Conservation (phyloP, 1,140 invertebrate genomes). For the Apis laboriosa region DNA sequence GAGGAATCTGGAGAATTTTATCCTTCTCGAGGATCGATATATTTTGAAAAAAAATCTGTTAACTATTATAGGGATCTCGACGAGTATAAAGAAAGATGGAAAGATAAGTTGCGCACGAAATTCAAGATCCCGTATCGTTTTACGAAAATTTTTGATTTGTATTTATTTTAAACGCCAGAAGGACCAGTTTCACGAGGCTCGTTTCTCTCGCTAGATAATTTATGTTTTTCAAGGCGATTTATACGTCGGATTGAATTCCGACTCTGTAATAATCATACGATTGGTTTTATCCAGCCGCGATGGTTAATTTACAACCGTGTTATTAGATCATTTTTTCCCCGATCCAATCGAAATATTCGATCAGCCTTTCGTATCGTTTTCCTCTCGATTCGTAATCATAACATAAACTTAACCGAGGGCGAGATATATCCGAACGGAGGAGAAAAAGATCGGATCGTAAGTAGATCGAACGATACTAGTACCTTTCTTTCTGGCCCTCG, state of each 20-base stretch:
- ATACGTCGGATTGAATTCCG: slow-evolving; percentile 45
- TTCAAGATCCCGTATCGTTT: slow-evolving; percentile 30
- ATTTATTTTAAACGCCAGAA: slow-evolving; percentile 19
- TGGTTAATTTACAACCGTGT: slow-evolving; percentile 20
- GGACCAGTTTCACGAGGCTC: slow-evolving; percentile 35
- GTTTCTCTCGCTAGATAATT: slow-evolving; percentile 35
- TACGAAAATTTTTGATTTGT: slow-evolving; percentile 29
- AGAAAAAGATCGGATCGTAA: neutral
- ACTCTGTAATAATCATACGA: slow-evolving; percentile 37
- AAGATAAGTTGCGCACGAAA: slow-evolving; percentile 11
- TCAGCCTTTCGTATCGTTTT: neutral
- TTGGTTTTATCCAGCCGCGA: slow-evolving; percentile 20
- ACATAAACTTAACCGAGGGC: neutral
- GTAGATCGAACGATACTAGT: slow-evolving; percentile 34
- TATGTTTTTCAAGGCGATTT: slow-evolving; percentile 35
- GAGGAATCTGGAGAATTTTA: neutral
- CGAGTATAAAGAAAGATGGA: neutral
- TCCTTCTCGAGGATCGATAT: neutral
- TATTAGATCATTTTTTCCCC: slow-evolving; percentile 23
- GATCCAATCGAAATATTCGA: neutral
- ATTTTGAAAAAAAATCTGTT: neutral
- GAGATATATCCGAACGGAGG: neutral
- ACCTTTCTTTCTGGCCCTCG: slow-evolving; percentile 65
- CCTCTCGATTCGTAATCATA: neutral
- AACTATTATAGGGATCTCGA: neutral